phyloP scores from a whole-genome alignment of 92 coral and sea anemone species.

The Parazoanthus swiftii region DNA sequence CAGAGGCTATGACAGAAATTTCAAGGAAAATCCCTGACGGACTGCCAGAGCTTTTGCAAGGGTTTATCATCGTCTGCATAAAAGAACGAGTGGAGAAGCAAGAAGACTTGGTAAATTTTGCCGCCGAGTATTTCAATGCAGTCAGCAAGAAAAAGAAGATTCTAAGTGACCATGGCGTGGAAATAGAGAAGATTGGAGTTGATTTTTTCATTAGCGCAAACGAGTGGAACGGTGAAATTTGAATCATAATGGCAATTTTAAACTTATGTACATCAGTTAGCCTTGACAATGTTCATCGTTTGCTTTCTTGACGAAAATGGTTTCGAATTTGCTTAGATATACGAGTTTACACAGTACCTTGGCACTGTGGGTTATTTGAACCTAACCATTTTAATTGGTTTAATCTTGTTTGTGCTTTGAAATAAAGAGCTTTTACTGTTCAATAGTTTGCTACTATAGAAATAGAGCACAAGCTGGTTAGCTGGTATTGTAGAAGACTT shows the following conservation, averaged over 20 bases:
- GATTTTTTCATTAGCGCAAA: constrained; percentile 71
- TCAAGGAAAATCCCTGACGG: constrained; percentile 71
- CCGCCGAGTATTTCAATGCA: constrained; percentile 70
- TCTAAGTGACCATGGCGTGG: constrained; percentile 74
- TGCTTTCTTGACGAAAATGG: no score
- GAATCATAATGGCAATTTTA: background rate
- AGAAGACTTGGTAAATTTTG: constrained; percentile 74
- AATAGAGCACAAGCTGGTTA: no score
- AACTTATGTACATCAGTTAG: background rate
- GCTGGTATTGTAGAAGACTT: no score
- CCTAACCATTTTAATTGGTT: no score
- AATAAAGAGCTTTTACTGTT: no score
- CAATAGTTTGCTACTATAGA: no score
- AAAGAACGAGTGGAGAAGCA: constrained; percentile 69
- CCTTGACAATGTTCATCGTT: no score
- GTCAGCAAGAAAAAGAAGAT: constrained; percentile 56
- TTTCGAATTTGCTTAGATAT: no score
- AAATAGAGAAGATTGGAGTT: constrained; percentile 64
- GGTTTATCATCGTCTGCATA: constrained; percentile 77
- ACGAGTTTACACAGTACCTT: no score
- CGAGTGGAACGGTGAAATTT: constrained; percentile 74
- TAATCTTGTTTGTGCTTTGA: no score
- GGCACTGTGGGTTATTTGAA: no score
- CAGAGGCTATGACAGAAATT: constrained; percentile 39
- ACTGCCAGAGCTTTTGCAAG: constrained; percentile 88